phyloP scores from a whole-genome alignment of 2,113 vertebrate genomes.

The Perognathus longimembris region DNA sequence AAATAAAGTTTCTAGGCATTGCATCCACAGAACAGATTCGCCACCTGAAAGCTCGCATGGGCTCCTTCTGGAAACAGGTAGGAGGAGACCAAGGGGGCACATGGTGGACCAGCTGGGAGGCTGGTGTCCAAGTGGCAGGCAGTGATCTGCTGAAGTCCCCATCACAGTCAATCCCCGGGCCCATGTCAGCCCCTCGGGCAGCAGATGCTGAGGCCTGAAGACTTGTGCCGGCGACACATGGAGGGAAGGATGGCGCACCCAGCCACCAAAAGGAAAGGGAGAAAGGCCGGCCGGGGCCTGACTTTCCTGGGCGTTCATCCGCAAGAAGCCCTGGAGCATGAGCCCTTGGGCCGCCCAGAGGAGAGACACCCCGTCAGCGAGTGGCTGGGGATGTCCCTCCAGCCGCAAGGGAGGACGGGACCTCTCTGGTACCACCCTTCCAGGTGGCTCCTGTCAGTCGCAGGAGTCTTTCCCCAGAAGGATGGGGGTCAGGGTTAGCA shows the following conservation, averaged over 20 bases:
- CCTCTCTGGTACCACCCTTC: background rate
- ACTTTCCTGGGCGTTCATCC: background rate
- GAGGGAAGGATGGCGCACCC: no score
- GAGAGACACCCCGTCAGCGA: background rate
- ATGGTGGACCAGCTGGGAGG: background rate
- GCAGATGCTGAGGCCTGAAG: background rate
- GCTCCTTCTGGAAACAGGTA: background rate
- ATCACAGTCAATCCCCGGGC: no score
- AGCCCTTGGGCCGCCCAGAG: no score
- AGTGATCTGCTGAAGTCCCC: background rate
- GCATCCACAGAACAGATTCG: background rate
- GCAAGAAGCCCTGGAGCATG: background rate
- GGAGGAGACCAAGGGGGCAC: background rate
- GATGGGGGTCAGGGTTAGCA: no score
- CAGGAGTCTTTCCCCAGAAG: background rate
- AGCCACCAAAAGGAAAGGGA: accelerated
- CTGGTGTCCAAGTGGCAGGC: background rate
- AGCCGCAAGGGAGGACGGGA: accelerated
- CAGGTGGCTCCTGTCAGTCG: background rate
- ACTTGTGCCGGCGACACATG: background rate
- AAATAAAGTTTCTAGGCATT: no score
- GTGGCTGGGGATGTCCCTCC: background rate
- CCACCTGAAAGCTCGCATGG: background rate
- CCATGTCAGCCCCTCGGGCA: accelerated
- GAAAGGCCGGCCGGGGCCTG: accelerated